These are phyloP conservation scores for Calidris pygmaea DNA, from an alignment of 2,113 vertebrate species.

Conservation along the genomic window DNA sequence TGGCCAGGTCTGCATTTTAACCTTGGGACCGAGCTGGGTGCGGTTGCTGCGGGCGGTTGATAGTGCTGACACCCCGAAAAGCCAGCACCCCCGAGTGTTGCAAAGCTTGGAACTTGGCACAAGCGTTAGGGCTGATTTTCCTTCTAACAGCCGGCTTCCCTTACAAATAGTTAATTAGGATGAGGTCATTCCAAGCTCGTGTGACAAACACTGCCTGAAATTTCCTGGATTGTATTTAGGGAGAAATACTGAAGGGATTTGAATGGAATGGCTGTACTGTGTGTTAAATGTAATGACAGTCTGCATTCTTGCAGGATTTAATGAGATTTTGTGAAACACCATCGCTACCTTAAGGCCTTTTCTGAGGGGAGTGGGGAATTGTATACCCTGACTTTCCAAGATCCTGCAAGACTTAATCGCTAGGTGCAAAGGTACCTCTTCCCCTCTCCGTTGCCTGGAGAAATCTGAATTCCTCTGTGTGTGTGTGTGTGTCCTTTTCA, in stretches of 20 bases:
- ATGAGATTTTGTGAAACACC: conserved; percentile 2
- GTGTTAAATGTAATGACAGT: background rate
- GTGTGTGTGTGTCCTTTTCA: background rate
- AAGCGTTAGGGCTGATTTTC: background rate
- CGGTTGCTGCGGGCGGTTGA: background rate
- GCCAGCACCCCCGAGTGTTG: background rate
- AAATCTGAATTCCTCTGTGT: background rate
- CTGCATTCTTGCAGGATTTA: background rate
- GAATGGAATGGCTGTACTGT: background rate
- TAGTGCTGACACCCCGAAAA: background rate
- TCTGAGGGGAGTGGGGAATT: background rate
- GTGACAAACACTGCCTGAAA: background rate
- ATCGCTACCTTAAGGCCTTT: background rate
- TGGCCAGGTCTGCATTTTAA: background rate
- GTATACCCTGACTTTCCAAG: background rate
- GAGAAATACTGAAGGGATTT: background rate
- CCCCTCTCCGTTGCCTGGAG: conserved; percentile 18
- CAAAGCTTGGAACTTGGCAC: background rate
- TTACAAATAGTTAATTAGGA: background rate
- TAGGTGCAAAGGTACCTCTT: background rate
- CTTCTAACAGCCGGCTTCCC: background rate
- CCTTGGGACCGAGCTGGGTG: background rate
- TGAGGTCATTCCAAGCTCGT: background rate
- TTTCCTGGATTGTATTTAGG: background rate
- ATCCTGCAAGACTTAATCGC: conserved; percentile 27